Evolutionary conservation across 2,888 invertebrate genomes (phyloP).

Genomic region (Gandaritis pyraliata): DNA sequence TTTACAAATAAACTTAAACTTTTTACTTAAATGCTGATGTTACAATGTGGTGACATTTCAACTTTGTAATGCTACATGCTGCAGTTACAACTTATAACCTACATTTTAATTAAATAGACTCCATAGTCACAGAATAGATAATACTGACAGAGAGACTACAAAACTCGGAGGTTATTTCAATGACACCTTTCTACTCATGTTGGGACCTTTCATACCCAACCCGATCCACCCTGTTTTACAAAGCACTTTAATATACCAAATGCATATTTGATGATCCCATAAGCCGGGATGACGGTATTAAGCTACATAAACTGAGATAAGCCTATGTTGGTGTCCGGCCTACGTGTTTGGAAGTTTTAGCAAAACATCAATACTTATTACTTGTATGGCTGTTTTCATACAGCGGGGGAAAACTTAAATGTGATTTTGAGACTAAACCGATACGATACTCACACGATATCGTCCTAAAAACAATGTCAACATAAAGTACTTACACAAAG

Average conservation of each 20-base stretch:
- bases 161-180: conserved; percentile 4
- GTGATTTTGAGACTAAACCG: too few species aligned
- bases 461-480: too few species aligned
- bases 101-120: too few species aligned
- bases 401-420: too few species aligned
- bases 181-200: conserved; percentile 13
- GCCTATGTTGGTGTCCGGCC: conserved; percentile 34
- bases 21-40: too few species aligned
- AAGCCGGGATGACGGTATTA: conserved; percentile 46
- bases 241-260: conserved; percentile 52
- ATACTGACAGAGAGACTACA: background rate
- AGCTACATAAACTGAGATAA: conserved; percentile 52
- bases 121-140: too few species aligned
- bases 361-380: conserved; percentile 5
- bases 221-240: conserved; percentile 25
- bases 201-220: conserved; percentile 8
- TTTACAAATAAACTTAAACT: too few species aligned
- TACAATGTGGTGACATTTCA: too few species aligned
- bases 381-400: background rate
- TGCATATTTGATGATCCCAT: conserved; percentile 58
- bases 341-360: conserved; percentile 20
- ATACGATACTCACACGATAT: too few species aligned
- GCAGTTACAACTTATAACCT: too few species aligned
- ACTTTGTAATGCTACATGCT: too few species aligned
- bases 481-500: too few species aligned